Evolutionary conservation across 1,140 invertebrate species (phyloP).

Genomic region (Teleogryllus occipitalis): DNA sequence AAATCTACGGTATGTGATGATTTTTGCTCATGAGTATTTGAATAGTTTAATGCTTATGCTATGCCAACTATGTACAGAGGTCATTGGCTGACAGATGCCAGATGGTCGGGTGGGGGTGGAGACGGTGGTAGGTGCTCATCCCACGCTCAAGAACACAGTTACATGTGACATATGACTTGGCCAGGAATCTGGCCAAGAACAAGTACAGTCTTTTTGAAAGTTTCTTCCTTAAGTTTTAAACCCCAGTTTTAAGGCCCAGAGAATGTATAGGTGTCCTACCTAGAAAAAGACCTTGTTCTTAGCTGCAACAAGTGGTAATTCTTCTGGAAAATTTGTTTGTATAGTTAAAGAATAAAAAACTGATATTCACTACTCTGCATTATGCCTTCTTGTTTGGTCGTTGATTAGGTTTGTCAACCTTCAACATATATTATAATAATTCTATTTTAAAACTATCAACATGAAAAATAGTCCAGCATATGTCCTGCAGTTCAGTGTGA

Average conservation of each 20-base stretch:
- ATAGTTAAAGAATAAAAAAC: background rate
- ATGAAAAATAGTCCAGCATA: slow-evolving; percentile 5
- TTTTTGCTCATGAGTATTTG: slow-evolving; percentile 17
- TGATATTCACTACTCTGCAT: background rate
- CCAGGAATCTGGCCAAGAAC: slow-evolving; percentile 7
- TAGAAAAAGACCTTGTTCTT: slow-evolving; percentile 10
- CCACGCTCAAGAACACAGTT: slow-evolving; percentile 19
- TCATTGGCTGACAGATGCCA: background rate
- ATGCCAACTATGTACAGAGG: slow-evolving; percentile 21
- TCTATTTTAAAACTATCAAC: slow-evolving; percentile 6
- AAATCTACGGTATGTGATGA: slow-evolving; percentile 19
- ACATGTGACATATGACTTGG: slow-evolving; percentile 19
- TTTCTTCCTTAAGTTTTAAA: slow-evolving; percentile 20
- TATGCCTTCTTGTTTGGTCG: background rate
- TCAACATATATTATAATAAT: background rate
- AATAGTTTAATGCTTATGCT: slow-evolving; percentile 15
- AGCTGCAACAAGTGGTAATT: background rate
- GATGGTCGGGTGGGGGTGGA: background rate
- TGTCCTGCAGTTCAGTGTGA: background rate
- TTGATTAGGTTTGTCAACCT: background rate
- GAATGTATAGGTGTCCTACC: slow-evolving; percentile 15
- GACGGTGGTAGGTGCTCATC: slow-evolving; percentile 17
- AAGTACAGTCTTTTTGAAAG: slow-evolving; percentile 20
- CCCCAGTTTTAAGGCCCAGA: slow-evolving; percentile 23
- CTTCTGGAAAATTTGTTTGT: background rate